phyloP scores from a whole-genome alignment of 2,113 vertebrate genomes.

The Lota lota region DNA sequence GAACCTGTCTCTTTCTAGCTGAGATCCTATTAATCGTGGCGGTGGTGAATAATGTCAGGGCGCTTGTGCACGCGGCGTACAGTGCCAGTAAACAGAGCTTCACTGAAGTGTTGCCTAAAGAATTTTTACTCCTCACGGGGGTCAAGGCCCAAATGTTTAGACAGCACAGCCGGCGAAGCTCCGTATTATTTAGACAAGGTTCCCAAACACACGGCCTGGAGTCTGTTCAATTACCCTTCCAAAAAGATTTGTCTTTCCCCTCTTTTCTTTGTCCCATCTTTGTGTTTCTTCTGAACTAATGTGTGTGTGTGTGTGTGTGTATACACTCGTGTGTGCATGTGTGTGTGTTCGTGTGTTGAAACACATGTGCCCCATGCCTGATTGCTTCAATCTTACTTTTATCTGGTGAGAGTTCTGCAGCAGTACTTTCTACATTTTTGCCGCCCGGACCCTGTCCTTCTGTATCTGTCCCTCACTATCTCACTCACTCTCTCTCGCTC shows the following conservation, averaged over 20 bases:
- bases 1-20: no score
- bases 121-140: slow-evolving; percentile 62
- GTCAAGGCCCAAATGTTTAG: slow-evolving; percentile 75
- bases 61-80: no score
- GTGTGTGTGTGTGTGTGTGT: slow-evolving; percentile 11
- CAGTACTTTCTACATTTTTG: not conserved
- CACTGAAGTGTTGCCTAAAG: slow-evolving; percentile 54
- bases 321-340: not conserved
- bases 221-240: slow-evolving; percentile 59
- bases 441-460: not conserved
- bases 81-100: slow-evolving; percentile 17
- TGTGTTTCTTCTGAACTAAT: slow-evolving; percentile 29
- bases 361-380: not conserved
- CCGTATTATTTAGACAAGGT: slow-evolving; percentile 73
- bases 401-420: not conserved
- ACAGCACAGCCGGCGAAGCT: slow-evolving; percentile 69
- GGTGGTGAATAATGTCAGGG: no score
- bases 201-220: slow-evolving; percentile 71
- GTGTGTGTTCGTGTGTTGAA: not conserved
- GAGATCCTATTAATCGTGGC: no score
- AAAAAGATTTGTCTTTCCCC: slow-evolving; percentile 51
- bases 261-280: slow-evolving; percentile 41
- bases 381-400: not conserved
- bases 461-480: not conserved
- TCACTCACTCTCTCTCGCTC: not conserved